phyloP scores from a whole-genome alignment of 1,140 invertebrate genomes.

The Leptinotarsa defecta region DNA sequence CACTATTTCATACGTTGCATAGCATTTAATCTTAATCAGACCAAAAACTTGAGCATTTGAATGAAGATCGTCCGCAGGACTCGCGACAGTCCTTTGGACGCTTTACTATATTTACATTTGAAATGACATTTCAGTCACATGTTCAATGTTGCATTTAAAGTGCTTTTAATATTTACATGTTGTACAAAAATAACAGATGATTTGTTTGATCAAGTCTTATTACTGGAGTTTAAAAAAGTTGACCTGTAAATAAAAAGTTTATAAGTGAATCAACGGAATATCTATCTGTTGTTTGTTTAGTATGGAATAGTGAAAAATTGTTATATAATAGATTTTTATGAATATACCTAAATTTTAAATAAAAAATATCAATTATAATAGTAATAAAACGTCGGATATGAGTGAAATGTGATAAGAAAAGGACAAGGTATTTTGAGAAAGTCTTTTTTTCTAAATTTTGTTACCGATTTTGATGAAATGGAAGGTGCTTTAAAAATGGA shows the following conservation, averaged over 20 bases:
- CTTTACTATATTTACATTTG: neutral
- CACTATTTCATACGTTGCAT: constrained; percentile 36
- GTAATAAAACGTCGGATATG: constrained; percentile 34
- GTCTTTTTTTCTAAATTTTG: constrained; percentile 38
- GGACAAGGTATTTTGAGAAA: constrained; percentile 43
- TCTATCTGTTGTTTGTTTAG: constrained; percentile 27
- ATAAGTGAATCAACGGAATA: constrained; percentile 12
- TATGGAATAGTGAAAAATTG: constrained; percentile 42
- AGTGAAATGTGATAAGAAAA: constrained; percentile 47
- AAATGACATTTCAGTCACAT: constrained; percentile 9
- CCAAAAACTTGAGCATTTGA: constrained; percentile 2
- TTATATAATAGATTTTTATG: constrained; percentile 40
- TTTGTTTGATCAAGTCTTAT: constrained; percentile 2
- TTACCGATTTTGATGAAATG: constrained; percentile 33
- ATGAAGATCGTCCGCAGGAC: neutral
- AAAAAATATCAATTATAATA: constrained; percentile 27
- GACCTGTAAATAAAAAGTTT: constrained; percentile 21
- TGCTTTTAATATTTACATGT: constrained; percentile 16
- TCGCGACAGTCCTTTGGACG: no score
- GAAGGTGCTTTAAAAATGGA: constrained; percentile 42
- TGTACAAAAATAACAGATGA: constrained; percentile 17
- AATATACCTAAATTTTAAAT: constrained; percentile 29
- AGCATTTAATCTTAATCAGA: constrained; percentile 14
- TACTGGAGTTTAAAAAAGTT: constrained; percentile 10
- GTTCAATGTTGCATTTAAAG: constrained; percentile 20